Percentiles rank a stretch among this genome's conserved stretches.
Conservation (phyloP, 2,888 invertebrate species). For the Orchestes rusci region DNA sequence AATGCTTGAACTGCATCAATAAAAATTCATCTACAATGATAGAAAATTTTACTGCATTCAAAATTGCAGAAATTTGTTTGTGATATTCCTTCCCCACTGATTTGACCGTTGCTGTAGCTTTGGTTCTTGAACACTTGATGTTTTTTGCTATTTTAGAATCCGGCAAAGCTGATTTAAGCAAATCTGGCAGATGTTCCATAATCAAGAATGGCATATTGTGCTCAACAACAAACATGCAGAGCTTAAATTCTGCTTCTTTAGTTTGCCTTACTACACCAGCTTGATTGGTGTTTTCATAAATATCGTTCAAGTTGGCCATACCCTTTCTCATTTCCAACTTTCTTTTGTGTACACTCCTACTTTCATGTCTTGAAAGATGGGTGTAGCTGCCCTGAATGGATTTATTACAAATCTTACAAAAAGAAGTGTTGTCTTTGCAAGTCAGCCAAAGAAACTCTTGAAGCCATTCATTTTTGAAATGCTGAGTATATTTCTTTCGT, state of each 20-base stretch:
- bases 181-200: constrained; percentile 1
- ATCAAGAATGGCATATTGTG: constrained; percentile 1
- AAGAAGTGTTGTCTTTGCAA: background rate
- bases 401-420: background rate
- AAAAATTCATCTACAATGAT: no score
- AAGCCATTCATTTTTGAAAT: no score
- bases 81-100: no score
- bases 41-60: no score
- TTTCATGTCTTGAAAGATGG: constrained; percentile 1
- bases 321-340: background rate
- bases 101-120: no score
- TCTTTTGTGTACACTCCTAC: background rate
- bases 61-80: no score
- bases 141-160: background rate
- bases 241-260: background rate
- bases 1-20: no score
- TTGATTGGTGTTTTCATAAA: background rate
- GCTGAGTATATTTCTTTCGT: no score
- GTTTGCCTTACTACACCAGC: background rate
- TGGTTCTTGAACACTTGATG: background rate
- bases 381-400: background rate
- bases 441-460: background rate
- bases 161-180: background rate
- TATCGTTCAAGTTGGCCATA: background rate
- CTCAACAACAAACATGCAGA: background rate